phyloP scores from a whole-genome alignment of 1,140 invertebrate genomes.

The Dinothrombium tinctorium region DNA sequence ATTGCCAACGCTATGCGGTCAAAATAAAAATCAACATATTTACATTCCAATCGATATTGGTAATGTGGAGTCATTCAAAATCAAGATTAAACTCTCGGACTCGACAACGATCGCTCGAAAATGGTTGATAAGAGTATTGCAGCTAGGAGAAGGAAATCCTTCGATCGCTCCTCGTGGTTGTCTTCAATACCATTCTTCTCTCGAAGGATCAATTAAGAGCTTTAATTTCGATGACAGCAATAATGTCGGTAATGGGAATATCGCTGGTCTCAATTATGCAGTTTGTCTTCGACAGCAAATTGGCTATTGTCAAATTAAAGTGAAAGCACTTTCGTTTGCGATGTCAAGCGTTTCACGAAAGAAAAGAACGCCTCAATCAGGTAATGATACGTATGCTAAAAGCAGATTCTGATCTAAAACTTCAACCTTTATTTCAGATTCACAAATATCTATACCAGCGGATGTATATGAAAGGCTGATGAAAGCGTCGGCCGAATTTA shows the following conservation, averaged over 20 bases:
- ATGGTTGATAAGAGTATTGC: constrained; percentile 10
- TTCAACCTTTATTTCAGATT: too few species aligned
- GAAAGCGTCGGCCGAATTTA: too few species aligned
- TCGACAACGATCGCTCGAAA: constrained; percentile 6
- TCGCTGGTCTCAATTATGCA: neutral
- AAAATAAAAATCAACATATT: constrained; percentile 44
- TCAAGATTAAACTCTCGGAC: constrained; percentile 24
- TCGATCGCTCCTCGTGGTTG: constrained; percentile 42
- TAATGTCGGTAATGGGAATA: neutral
- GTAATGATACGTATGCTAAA: too few species aligned
- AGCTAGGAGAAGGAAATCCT: constrained; percentile 7
- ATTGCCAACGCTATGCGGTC: constrained; percentile 41
- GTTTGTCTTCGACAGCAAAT: neutral
- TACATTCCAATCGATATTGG: constrained; percentile 29
- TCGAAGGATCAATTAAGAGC: constrained; percentile 36
- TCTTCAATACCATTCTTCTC: constrained; percentile 42
- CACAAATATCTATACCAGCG: too few species aligned
- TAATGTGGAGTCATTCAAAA: constrained; percentile 6
- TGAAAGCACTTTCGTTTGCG: neutral
- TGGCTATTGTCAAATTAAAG: neutral
- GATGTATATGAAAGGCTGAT: too few species aligned
- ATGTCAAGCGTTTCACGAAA: too few species aligned
- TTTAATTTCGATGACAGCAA: constrained; percentile 27
- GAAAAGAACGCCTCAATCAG: too few species aligned
- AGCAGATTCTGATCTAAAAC: too few species aligned